Conservation (phyloP, 2,797 vertebrate genomes). For the Sebastes paucispinis region DNA sequence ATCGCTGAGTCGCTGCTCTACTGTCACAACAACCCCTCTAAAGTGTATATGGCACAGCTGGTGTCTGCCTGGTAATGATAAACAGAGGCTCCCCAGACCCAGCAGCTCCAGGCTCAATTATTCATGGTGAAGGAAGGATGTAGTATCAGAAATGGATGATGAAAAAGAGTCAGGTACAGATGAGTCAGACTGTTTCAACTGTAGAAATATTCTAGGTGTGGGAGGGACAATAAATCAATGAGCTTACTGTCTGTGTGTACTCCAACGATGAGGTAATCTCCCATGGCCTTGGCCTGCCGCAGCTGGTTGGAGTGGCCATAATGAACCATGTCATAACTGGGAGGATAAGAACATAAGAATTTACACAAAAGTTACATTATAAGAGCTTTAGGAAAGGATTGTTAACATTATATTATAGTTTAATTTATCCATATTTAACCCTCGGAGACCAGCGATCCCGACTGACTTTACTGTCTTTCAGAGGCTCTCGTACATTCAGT, state of each 20-base stretch:
- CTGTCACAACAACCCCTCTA: conserved; percentile 12
- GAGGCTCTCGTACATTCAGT: no score
- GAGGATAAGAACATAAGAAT: conserved; percentile 25
- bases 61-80: conserved; percentile 1
- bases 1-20: background rate
- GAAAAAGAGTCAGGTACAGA: background rate
- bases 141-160: background rate
- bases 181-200: background rate
- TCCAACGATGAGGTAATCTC: conserved; percentile 94
- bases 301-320: conserved; percentile 97
- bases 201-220: background rate
- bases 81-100: background rate
- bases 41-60: conserved; percentile 1
- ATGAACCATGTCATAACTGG: conserved; percentile 97
- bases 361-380: background rate
- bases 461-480: no score
- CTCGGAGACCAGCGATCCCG: no score
- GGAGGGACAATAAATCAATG: background rate
- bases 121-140: background rate
- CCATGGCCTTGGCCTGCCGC: conserved; percentile 94
- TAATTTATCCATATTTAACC: no score
- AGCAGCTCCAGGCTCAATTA: background rate
- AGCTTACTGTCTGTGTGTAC: conserved; percentile 93
- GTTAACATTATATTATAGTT: background rate
- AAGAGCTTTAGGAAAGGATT: background rate